phyloP scores from a whole-genome alignment of 2,888 invertebrate species.

The Catocala nupta region DNA sequence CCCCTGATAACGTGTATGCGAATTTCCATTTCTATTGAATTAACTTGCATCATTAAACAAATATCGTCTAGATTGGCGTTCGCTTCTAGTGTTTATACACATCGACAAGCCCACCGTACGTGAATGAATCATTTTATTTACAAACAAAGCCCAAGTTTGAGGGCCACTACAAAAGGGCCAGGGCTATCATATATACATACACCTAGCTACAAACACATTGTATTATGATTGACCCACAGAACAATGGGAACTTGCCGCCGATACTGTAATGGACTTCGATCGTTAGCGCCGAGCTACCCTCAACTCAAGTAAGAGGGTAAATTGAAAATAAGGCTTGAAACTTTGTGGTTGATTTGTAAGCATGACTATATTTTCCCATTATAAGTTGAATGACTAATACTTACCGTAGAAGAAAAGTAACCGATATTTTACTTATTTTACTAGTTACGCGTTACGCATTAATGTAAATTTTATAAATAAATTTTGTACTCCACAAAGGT shows the following conservation, averaged over 20 bases:
- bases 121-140: neutral
- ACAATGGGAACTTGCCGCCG: neutral
- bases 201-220: neutral
- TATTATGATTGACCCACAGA: constrained; percentile 1
- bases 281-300: constrained; percentile 8
- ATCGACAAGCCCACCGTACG: neutral
- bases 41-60: no score
- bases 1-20: no score
- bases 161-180: neutral
- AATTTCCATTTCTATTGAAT: no score
- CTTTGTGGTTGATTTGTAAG: neutral
- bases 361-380: no score
- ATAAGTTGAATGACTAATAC: no score
- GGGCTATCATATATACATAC: neutral
- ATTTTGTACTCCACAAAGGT: no score
- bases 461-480: no score
- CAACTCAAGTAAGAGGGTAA: neutral
- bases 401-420: no score
- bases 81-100: no score
- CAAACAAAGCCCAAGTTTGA: neutral
- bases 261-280: constrained; percentile 7
- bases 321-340: neutral
- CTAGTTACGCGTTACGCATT: no score
- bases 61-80: no score
- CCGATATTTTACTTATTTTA: no score